Conservation (phyloP, 2,797 vertebrate species). For the Rallus crepitans region DNA sequence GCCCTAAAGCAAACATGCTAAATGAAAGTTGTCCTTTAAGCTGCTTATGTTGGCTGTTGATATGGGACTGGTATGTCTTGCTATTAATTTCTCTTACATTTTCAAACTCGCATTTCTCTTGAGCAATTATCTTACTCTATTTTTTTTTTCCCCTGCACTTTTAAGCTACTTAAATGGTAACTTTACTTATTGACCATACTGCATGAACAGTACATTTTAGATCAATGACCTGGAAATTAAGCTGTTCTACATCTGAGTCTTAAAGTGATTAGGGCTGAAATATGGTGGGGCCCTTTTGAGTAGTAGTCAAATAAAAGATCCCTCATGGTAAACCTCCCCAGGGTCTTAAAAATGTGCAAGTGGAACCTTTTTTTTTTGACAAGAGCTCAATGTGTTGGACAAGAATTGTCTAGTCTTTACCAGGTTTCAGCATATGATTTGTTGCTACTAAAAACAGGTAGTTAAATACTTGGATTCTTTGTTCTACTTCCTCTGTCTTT, state of each 20-base stretch:
- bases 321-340: not conserved
- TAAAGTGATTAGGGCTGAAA: constrained; percentile 35
- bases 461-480: not conserved
- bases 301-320: not conserved
- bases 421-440: not conserved
- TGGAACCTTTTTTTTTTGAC: not conserved
- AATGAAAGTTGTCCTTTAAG: constrained; percentile 36
- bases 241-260: not conserved
- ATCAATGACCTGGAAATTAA: constrained; percentile 61
- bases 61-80: not conserved
- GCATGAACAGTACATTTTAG: not conserved
- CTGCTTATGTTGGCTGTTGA: not conserved
- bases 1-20: constrained; percentile 10
- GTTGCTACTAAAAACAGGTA: not conserved
- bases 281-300: not conserved
- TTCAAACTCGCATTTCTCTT: not conserved
- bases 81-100: not conserved
- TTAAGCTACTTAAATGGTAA: not conserved
- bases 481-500: not conserved
- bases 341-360: not conserved
- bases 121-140: not conserved
- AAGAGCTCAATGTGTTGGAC: not conserved
- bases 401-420: not conserved
- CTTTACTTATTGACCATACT: not conserved
- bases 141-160: not conserved